phyloP scores from a whole-genome alignment of 2,888 invertebrate genomes.

The Andrena chrysosceles region DNA sequence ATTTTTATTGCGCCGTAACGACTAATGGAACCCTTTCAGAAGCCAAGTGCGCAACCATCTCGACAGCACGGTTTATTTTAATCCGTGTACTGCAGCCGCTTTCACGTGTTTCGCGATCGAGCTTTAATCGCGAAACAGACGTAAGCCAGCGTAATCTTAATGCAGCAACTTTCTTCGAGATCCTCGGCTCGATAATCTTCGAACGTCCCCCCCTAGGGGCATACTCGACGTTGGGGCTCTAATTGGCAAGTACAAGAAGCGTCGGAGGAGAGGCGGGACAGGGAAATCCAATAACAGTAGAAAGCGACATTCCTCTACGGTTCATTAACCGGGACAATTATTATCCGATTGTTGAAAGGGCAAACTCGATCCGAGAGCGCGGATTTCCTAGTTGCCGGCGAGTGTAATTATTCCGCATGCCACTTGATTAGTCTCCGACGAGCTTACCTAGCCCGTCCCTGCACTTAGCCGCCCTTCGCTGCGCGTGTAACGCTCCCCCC shows the following conservation, averaged over 20 bases:
- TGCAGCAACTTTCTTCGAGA: neutral
- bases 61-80: neutral
- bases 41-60: no score
- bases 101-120: neutral
- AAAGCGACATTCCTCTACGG: constrained; percentile 43
- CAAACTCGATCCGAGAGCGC: constrained; percentile 57
- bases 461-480: constrained; percentile 13
- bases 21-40: no score
- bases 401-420: constrained; percentile 72
- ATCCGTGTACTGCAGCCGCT: constrained; percentile 4
- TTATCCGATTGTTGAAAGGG: constrained; percentile 57
- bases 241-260: constrained; percentile 18
- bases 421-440: constrained; percentile 69
- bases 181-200: neutral
- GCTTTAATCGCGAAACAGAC: constrained; percentile 17
- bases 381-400: constrained; percentile 58
- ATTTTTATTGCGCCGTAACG: no score
- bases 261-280: neutral
- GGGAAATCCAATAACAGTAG: constrained; percentile 41
- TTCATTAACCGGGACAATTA: constrained; percentile 62
- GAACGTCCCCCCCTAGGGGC: neutral
- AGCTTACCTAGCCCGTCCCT: constrained; percentile 15
- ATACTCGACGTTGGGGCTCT: neutral
- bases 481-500: neutral
- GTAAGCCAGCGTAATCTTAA: constrained; percentile 9